These are phyloP conservation scores for Gasteruption jaculator DNA, from an alignment of 2,888 invertebrate species.

Conservation along the genomic window DNA sequence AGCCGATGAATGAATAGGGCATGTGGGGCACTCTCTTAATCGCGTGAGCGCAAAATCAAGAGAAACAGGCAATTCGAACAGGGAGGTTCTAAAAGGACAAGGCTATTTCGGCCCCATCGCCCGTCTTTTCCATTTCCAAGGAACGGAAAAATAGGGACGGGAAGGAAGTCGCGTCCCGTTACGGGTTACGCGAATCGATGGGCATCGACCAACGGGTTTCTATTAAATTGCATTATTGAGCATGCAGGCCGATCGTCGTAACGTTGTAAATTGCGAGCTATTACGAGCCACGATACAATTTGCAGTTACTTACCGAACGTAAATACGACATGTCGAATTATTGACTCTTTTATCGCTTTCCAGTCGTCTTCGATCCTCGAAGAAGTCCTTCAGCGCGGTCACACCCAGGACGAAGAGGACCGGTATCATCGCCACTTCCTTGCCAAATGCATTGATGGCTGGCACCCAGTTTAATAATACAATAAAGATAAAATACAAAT, in stretches of 20 bases:
- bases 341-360: constrained; percentile 92
- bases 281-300: not conserved
- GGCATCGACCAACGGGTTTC: too few species aligned
- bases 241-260: constrained; percentile 9
- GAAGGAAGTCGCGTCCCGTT: too few species aligned
- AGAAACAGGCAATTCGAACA: too few species aligned
- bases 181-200: too few species aligned
- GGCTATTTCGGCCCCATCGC: too few species aligned
- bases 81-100: too few species aligned
- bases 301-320: constrained; percentile 69
- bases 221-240: constrained; percentile 8
- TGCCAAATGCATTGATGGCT: constrained; percentile 89
- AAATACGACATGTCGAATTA: constrained; percentile 87
- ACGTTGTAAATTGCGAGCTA: not conserved
- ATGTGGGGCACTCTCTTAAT: too few species aligned
- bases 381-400: constrained; percentile 91
- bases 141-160: too few species aligned
- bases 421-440: constrained; percentile 92
- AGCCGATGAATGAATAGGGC: too few species aligned
- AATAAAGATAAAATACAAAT: constrained; percentile 96
- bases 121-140: too few species aligned
- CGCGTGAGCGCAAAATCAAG: too few species aligned
- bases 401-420: constrained; percentile 92
- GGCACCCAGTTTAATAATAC: constrained; percentile 96
- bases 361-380: constrained; percentile 86